Base-by-base conservation (phyloP, 2,113 vertebrate genomes). In the Pelobates fuscus region DNA sequence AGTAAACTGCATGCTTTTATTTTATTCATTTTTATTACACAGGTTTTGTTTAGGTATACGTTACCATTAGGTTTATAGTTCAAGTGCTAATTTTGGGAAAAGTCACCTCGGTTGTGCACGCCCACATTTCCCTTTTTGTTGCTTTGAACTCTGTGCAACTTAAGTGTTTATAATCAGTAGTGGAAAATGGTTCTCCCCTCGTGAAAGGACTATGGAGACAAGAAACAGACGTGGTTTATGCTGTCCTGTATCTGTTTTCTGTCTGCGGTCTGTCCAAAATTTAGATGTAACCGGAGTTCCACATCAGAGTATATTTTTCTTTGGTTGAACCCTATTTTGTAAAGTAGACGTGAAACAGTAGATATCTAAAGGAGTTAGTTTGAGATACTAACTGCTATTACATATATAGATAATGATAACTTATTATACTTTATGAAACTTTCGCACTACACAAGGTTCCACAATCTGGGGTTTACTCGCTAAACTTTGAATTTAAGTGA, bases 121-220 rank as follows among this genome's bases (percentile, higher is more conserved):
- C 67, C 52, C n/a, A 59, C 27, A 27, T 75, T 67, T 75, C 63
- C 43, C 63, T 67, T 75, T 75, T 59, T 75, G 62, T 66, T 75
- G 44, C 54, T 67, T 44, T 59, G 71, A 75, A 66, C 63, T 49
- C 71, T 44, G 63, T 67, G 63, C 67, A 66, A 66, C 63, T 58
- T 75, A 75, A 75, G 71, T 75, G 71, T 67, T 75, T 66, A 75
- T 75, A 75, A 75, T 75, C 71, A 75, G 63, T 75, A 75, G 71
- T 75, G 63, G 71, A 52, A 75, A 75, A 75, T 58, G 71, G 71
- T 59, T 75, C 52, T 64, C 71, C 14, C n/a, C 62, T 75, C 71
- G 58, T 66, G 63, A 75, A 75, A 75, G 71, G 62, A 55, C 52
- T 17, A 18, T 21, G 8, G 49, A 75, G 71, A 75, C 52, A 59